These are phyloP conservation scores for Heterotis niloticus DNA, from an alignment of 2,113 vertebrate species.

Conservation along the genomic window DNA sequence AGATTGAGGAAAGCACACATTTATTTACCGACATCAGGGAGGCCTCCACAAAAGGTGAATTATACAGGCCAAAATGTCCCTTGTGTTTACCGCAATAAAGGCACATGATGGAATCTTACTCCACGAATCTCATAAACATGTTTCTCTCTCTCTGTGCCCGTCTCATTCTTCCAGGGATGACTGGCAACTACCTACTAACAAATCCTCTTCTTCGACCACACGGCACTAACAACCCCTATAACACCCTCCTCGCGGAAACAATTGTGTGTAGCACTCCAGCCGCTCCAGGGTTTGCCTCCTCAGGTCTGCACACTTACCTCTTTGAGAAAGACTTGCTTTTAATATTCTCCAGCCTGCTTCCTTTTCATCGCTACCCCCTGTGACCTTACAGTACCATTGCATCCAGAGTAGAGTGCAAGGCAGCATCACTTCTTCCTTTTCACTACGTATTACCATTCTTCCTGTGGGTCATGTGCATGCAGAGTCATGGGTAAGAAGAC, in stretches of 20 bases:
- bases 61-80: background rate
- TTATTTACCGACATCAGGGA: no score
- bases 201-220: conserved; percentile 99
- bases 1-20: background rate
- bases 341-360: background rate
- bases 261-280: conserved; percentile 98
- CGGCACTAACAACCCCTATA: conserved; percentile 99
- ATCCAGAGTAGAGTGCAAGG: background rate
- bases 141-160: conserved; percentile 68
- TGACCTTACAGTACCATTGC: conserved; percentile 1
- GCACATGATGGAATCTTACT: conserved; percentile 10
- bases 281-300: conserved; percentile 97
- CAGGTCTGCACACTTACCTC: conserved; percentile 85
- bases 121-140: conserved; percentile 33
- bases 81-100: background rate
- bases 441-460: background rate
- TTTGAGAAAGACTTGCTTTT: background rate
- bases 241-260: conserved; percentile 99
- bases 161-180: conserved; percentile 94
- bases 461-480: background rate
- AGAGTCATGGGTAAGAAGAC: background rate
- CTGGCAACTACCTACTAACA: conserved; percentile 99
- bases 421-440: background rate
- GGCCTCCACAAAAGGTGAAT: background rate
- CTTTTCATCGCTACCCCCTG: background rate